Conservation (phyloP, 2,797 vertebrate species). For the Naso thynnoides region DNA sequence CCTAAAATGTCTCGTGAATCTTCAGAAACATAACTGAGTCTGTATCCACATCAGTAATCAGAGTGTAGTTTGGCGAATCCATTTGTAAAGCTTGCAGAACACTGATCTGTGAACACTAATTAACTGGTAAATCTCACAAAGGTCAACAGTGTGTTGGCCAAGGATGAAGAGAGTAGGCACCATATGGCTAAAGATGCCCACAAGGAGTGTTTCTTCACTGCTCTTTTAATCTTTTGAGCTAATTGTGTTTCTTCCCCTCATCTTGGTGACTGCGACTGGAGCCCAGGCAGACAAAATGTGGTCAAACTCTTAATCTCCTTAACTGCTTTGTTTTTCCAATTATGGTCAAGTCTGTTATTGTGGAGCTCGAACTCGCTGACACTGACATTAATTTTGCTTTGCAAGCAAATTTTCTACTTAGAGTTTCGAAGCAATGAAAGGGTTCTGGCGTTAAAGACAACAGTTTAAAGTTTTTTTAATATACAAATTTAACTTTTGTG, state of each 20-base stretch:
- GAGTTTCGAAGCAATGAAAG: constrained; percentile 11
- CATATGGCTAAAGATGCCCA: constrained; percentile 79
- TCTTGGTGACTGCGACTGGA: no score
- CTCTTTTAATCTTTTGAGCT: constrained; percentile 85
- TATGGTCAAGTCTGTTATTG: constrained; percentile 53
- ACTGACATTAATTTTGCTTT: constrained; percentile 42
- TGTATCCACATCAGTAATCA: constrained; percentile 9
- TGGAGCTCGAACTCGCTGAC: constrained; percentile 55
- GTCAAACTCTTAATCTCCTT: constrained; percentile 77
- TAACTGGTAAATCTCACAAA: constrained; percentile 71
- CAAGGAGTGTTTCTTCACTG: constrained; percentile 78
- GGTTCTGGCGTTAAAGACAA: no score
- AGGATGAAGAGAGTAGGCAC: constrained; percentile 78
- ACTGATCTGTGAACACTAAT: constrained; percentile 70
- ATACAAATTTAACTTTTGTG: no score
- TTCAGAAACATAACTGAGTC: background rate
- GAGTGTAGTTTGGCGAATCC: constrained; percentile 49
- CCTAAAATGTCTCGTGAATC: background rate
- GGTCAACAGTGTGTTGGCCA: constrained; percentile 70
- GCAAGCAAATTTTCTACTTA: constrained; percentile 41
- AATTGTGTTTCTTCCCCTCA: constrained; percentile 60
- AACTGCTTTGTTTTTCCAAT: constrained; percentile 77
- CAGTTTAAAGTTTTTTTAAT: no score
- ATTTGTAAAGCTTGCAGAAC: constrained; percentile 36
- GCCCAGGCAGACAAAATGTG: constrained; percentile 73